Evolutionary conservation across 2,888 invertebrate genomes (phyloP).

Genomic region (Pherbina coryleti): DNA sequence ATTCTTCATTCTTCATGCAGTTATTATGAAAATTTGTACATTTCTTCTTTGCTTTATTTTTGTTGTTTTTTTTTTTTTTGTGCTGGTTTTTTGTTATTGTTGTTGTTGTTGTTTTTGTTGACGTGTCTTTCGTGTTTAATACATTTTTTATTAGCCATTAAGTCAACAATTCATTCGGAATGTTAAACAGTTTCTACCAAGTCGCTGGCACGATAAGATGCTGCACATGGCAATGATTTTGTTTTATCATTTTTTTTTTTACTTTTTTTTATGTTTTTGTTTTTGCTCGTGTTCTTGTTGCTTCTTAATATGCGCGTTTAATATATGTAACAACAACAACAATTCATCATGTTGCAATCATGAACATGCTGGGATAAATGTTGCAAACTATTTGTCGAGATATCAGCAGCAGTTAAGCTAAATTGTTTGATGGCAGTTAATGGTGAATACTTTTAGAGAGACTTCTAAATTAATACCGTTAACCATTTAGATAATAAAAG

Average conservation of each 20-base stretch:
- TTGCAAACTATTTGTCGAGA: too few relatives aligned
- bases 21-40: slow-evolving; percentile 34
- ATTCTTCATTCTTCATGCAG: slow-evolving; percentile 20
- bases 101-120: background rate
- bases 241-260: too few relatives aligned
- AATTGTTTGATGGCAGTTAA: too few relatives aligned
- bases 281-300: background rate
- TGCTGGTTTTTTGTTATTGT: background rate
- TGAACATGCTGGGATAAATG: too few relatives aligned
- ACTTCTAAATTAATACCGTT: too few relatives aligned
- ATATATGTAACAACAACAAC: too few relatives aligned
- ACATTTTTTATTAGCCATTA: slow-evolving; percentile 39
- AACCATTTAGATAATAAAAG: too few relatives aligned
- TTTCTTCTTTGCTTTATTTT: slow-evolving; percentile 7
- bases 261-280: background rate
- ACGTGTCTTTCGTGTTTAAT: slow-evolving; percentile 28
- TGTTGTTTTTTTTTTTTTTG: background rate
- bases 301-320: too few relatives aligned
- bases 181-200: slow-evolving; percentile 21
- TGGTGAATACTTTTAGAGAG: too few relatives aligned
- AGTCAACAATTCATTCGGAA: slow-evolving; percentile 36
- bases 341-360: too few relatives aligned
- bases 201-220: background rate
- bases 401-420: too few relatives aligned
- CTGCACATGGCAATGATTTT: background rate